These are phyloP conservation scores for Leucozona laternaria DNA, from an alignment of 2,888 invertebrate genomes.

Conservation along the genomic window DNA sequence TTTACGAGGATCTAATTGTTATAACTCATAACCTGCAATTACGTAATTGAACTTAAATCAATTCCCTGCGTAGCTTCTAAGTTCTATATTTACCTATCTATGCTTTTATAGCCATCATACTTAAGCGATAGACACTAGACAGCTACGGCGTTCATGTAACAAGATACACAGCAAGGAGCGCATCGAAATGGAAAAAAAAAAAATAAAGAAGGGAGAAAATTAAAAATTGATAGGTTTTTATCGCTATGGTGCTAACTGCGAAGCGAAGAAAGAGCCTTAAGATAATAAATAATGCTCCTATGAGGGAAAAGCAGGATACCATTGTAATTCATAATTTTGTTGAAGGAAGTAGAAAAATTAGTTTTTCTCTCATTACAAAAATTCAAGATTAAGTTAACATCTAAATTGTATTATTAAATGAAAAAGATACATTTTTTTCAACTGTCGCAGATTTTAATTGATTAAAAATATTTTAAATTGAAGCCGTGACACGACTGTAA, in stretches of 20 bases:
- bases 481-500: too few species aligned
- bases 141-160: neutral
- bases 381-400: neutral
- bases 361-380: neutral
- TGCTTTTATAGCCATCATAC: neutral
- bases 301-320: neutral
- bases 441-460: too few species aligned
- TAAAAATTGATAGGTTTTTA: conserved; percentile 5
- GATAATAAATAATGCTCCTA: neutral
- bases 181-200: neutral
- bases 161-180: neutral
- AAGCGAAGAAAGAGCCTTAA: neutral
- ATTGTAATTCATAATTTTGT: conserved; percentile 1
- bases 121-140: neutral
- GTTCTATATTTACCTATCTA: neutral
- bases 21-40: conserved; percentile 60
- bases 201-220: neutral
- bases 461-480: too few species aligned
- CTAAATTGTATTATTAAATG: too few species aligned
- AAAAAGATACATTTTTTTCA: too few species aligned
- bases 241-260: neutral
- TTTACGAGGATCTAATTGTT: conserved; percentile 37
- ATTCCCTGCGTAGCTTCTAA: neutral
- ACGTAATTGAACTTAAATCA: conserved; percentile 55
- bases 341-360: conserved; percentile 6